These are phyloP conservation scores for Pseudomyrmex gracilis DNA, from an alignment of 1,140 invertebrate genomes.

Conservation along the genomic window DNA sequence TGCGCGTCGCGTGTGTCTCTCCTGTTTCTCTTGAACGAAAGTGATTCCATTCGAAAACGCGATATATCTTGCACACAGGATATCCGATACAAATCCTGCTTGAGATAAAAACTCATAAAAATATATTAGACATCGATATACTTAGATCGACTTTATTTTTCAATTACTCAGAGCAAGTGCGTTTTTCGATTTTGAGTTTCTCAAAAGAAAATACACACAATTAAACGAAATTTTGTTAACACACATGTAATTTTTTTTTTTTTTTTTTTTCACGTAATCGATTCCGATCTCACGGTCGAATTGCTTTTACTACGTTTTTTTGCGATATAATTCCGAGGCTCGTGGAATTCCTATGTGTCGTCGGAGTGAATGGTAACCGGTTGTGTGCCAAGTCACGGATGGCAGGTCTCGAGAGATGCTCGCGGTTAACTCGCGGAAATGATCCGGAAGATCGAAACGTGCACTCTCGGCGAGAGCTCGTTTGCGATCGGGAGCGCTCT, in stretches of 20 bases:
- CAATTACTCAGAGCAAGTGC: too few relatives aligned
- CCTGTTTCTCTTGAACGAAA: slow-evolving; percentile 4
- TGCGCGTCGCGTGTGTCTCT: slow-evolving; percentile 10
- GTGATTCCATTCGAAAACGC: background rate
- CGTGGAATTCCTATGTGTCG: slow-evolving; percentile 23
- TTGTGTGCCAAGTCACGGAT: slow-evolving; percentile 51
- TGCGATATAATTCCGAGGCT: slow-evolving; percentile 33
- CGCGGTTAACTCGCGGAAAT: slow-evolving; percentile 76
- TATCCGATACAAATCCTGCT: background rate
- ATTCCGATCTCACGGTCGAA: background rate
- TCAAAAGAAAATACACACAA: background rate
- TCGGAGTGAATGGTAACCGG: slow-evolving; percentile 47
- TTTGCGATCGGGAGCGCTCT: slow-evolving; percentile 46
- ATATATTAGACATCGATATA: background rate
- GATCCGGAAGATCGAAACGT: slow-evolving; percentile 75
- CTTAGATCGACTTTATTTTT: too few relatives aligned
- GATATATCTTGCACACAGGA: background rate
- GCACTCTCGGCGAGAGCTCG: slow-evolving; percentile 30
- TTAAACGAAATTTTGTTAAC: background rate
- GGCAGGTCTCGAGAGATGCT: slow-evolving; percentile 39
- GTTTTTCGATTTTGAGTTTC: background rate
- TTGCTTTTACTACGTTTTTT: slow-evolving; percentile 23
- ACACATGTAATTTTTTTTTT: too few relatives aligned
- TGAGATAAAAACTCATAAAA: background rate
- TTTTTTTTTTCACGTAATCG: background rate